phyloP scores from a whole-genome alignment of 2,888 invertebrate genomes.

The Sarcophaga caerulescens region DNA sequence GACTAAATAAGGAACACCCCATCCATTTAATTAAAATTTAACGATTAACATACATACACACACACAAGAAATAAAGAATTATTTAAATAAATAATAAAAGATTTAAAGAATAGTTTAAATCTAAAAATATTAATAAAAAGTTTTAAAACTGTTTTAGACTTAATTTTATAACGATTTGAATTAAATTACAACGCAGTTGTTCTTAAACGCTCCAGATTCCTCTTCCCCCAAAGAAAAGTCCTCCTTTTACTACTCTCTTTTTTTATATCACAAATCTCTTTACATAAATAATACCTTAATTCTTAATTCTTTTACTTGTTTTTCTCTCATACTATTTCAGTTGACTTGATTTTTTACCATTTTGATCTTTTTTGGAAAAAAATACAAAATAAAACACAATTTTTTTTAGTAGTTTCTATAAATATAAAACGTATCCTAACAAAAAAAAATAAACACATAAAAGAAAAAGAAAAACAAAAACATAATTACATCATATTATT shows the following conservation, averaged over 20 bases:
- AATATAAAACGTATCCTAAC: background rate
- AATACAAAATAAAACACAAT: conserved; percentile 1
- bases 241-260: conserved; percentile 63
- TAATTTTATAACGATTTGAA: conserved; percentile 9
- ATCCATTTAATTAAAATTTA: conserved; percentile 25
- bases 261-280: conserved; percentile 53
- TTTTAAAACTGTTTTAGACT: conserved; percentile 28
- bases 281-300: conserved; percentile 50
- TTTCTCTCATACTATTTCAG: background rate
- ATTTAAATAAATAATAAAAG: background rate
- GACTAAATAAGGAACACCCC: conserved; percentile 19
- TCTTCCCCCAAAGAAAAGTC: conserved; percentile 15
- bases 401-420: conserved; percentile 40
- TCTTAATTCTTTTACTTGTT: conserved; percentile 29
- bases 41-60: background rate
- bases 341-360: conserved; percentile 1
- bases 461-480: background rate
- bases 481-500: background rate
- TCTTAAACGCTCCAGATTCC: conserved; percentile 7
- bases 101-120: background rate
- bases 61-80: conserved; percentile 4
- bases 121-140: conserved; percentile 19
- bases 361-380: conserved; percentile 25
- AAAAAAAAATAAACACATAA: conserved; percentile 36
- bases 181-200: background rate